phyloP scores from a whole-genome alignment of 2,797 vertebrate species.

The Circus cinereus region DNA sequence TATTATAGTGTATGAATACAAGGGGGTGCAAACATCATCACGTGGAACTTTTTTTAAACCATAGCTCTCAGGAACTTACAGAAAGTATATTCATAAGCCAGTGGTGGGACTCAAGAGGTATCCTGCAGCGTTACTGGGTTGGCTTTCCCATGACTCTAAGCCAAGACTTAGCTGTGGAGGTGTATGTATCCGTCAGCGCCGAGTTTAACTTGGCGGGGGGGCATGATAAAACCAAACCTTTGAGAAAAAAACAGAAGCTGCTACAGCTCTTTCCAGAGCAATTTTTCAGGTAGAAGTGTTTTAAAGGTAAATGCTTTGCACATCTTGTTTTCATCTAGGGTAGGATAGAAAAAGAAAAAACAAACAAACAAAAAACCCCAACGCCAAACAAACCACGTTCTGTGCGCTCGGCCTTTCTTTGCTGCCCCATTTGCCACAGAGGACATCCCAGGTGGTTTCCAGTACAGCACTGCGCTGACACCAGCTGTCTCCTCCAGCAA shows the following conservation, averaged over 20 bases:
- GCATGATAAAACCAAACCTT: not conserved
- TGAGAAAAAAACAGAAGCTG: not conserved
- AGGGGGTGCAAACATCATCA: not conserved
- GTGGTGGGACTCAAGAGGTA: not conserved
- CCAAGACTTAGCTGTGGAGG: not conserved
- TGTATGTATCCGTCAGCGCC: not conserved
- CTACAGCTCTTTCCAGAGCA: not conserved
- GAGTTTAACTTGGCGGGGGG: not conserved
- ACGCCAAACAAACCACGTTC: not conserved
- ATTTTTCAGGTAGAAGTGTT: not conserved
- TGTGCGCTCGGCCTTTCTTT: not conserved
- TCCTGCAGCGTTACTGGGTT: not conserved
- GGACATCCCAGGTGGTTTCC: not conserved
- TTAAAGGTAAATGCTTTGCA: not conserved
- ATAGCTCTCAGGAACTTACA: not conserved
- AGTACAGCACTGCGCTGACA: too few relatives aligned
- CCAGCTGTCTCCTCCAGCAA: not conserved
- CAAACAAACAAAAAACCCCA: not conserved
- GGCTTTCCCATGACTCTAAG: not conserved
- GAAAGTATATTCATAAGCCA: not conserved
- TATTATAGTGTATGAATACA: not conserved
- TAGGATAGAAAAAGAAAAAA: not conserved
- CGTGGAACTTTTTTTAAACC: not conserved
- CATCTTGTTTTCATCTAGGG: not conserved
- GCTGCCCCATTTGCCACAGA: not conserved